These are phyloP conservation scores for Temnothorax nylanderi DNA, from an alignment of 1,140 invertebrate species.

Conservation along the genomic window DNA sequence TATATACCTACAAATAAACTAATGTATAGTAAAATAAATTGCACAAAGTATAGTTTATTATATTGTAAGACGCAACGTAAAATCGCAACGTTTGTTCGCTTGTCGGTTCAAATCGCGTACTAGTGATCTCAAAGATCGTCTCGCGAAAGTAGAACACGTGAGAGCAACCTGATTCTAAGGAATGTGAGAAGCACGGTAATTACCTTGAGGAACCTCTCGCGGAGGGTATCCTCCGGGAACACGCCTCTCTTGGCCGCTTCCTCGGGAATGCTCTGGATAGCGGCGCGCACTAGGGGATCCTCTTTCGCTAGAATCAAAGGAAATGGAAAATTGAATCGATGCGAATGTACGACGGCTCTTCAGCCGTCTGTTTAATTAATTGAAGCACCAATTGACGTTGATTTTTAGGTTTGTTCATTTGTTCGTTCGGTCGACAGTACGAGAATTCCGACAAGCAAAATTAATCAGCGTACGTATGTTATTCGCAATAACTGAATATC, in stretches of 20 bases:
- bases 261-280: constrained; percentile 92
- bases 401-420: background rate
- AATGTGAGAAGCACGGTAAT: constrained; percentile 15
- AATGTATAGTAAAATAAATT: background rate
- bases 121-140: background rate
- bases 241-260: constrained; percentile 93
- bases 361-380: background rate
- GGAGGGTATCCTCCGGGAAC: constrained; percentile 93
- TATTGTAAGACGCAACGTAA: background rate
- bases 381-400: background rate
- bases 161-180: background rate
- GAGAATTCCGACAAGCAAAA: background rate
- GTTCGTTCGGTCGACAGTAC: background rate
- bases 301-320: constrained; percentile 85
- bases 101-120: background rate
- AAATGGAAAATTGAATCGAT: constrained; percentile 40
- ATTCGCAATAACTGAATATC: constrained; percentile 22
- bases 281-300: constrained; percentile 90
- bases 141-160: background rate
- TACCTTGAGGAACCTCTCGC: constrained; percentile 94
- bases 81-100: background rate
- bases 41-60: background rate
- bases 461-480: constrained; percentile 36
- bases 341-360: background rate
- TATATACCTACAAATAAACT: background rate